Conservation (phyloP, 2,113 vertebrate species). For the Oenanthe oenanthe region DNA sequence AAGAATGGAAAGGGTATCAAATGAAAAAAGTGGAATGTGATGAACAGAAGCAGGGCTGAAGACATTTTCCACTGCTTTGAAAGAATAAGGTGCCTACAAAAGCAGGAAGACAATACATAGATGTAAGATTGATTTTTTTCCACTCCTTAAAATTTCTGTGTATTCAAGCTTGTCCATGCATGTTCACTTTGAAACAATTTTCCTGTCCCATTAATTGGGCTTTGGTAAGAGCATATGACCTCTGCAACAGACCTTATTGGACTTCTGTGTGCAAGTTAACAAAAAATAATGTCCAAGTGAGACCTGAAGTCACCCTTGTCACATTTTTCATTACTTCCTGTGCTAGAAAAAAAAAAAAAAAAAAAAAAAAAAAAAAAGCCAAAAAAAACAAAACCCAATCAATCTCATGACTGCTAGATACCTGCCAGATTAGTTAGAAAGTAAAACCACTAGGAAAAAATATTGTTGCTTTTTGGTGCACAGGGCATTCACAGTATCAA, state of each 20-base stretch:
- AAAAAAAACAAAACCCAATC: accelerated
- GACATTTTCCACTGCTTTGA: neutral
- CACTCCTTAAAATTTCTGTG: neutral
- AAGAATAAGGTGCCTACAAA: neutral
- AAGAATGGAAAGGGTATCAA: neutral
- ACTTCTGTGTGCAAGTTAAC: neutral
- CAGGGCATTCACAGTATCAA: neutral
- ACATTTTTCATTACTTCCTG: neutral
- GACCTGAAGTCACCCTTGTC: neutral
- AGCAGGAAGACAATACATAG: neutral
- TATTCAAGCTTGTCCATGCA: neutral
- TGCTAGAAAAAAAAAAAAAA: neutral
- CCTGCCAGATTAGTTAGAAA: neutral
- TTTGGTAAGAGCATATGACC: neutral
- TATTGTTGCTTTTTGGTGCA: neutral
- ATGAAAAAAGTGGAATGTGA: neutral
- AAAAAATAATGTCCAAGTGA: neutral
- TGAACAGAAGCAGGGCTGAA: neutral
- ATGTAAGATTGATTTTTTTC: neutral
- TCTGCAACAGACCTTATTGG: neutral
- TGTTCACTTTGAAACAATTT: neutral
- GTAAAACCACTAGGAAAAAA: neutral
- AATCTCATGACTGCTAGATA: neutral
- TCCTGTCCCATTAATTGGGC: neutral
- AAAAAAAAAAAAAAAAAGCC: neutral